Base-by-base conservation (phyloP, 1,140 invertebrate genomes). In the Apis dorsata region DNA sequence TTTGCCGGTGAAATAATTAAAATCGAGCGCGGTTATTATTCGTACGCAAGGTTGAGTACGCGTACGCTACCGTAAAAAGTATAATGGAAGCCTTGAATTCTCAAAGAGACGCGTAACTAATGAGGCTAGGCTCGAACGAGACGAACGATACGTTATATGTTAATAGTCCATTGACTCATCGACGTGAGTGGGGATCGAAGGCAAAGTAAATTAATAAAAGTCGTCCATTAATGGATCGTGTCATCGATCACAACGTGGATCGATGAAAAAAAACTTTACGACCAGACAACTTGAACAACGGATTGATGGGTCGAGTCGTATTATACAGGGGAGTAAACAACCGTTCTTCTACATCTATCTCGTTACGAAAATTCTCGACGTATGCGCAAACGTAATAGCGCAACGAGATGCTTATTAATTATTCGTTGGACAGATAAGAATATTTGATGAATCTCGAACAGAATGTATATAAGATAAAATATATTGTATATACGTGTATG, bases 1-100 rank as follows among this genome's bases (percentile, higher is more conserved):
- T 24, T 51, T 12, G 68, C 44, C 68, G 12, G 21, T 70, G 21
- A 70, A 51, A 70, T 51, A 51, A 70, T 70, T 70, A 70, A 70
- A 49, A n/a, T 10, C 44, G 5, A 70, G 44, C 13, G n/a, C 15
- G 12, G 5, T 70, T 70, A 70, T 51, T 51, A 70, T n/a, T 51
- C 44, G 44, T 15, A 1, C 11, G 44, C 44, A 70, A 69, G 68
- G 68, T 49, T 69, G n/a, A n/a, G 7, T 70, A 68, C 19, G 17
- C 65, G 44, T 51, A 51, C 17, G 66, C 28, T 21, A 68, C 17
- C 66, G 44, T 51, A 51, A 15, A 51, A 51, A 51, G 7, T n/a
- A 24, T 70, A 49, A 70, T 70, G 21, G 21, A 70, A 51, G 21
- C 68, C 44, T 70, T 69, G 44, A n/a, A n/a, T 69, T n/a, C 9